phyloP scores from a whole-genome alignment of 2,797 vertebrate genomes.

The Lateolabrax maculatus region DNA sequence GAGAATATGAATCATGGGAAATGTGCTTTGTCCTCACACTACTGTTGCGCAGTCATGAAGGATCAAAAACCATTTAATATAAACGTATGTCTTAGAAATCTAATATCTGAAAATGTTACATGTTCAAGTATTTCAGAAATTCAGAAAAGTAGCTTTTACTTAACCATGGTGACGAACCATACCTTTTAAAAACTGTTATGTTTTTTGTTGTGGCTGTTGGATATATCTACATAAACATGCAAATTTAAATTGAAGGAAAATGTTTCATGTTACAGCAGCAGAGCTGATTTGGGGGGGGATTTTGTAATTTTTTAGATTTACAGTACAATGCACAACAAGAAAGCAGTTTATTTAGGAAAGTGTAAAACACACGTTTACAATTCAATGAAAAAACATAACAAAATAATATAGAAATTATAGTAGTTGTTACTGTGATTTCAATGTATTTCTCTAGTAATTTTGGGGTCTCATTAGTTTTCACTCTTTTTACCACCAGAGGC shows the following conservation, averaged over 20 bases:
- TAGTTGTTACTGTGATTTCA: neutral
- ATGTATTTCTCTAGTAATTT: neutral
- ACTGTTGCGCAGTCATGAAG: neutral
- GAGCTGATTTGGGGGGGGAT: too few relatives aligned
- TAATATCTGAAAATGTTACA: too few relatives aligned
- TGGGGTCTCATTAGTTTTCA: neutral
- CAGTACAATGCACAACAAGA: neutral
- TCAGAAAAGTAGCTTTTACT: neutral
- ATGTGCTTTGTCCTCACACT: neutral
- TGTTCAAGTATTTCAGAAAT: too few relatives aligned
- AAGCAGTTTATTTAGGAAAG: neutral
- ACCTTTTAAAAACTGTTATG: too few relatives aligned
- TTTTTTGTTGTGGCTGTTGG: too few relatives aligned
- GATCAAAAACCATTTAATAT: too few relatives aligned
- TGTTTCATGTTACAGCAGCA: too few relatives aligned
- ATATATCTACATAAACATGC: neutral
- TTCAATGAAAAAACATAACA: neutral
- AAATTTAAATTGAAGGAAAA: neutral
- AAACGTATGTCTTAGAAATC: too few relatives aligned
- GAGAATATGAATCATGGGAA: neutral
- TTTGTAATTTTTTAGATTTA: neutral
- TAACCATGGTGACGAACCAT: neutral
- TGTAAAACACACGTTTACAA: neutral
- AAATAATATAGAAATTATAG: neutral
- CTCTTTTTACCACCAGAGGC: conserved; percentile 85